Evolutionary conservation across 2,888 invertebrate species (phyloP).

Genomic region (Trichogramma evanescens): DNA sequence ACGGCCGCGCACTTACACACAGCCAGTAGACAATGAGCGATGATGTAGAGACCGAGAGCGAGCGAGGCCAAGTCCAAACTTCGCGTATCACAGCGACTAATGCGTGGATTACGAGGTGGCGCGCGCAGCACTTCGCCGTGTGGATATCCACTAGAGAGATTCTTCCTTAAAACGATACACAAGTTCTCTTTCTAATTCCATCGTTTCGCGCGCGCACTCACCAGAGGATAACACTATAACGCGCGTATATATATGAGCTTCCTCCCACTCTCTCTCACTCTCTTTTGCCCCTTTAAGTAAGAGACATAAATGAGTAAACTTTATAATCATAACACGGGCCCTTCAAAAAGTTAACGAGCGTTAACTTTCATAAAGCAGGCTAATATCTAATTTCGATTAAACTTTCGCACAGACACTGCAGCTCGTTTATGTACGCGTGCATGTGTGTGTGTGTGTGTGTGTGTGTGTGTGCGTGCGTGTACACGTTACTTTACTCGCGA

Average conservation of each 20-base stretch:
- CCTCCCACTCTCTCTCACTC: neutral
- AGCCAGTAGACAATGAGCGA: too few species aligned
- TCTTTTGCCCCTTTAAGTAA: conserved; percentile 2
- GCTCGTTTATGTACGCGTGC: too few species aligned
- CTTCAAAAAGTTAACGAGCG: conserved; percentile 3
- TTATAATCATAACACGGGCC: conserved; percentile 3
- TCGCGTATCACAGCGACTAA: too few species aligned
- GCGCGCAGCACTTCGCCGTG: neutral
- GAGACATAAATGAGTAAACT: conserved; percentile 12
- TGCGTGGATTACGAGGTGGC: neutral
- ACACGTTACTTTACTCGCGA: too few species aligned
- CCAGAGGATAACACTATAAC: neutral
- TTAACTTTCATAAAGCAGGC: neutral
- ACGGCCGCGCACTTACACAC: too few species aligned
- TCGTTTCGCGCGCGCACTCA: neutral
- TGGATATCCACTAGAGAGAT: conserved; percentile 6
- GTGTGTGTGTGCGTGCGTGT: too few species aligned
- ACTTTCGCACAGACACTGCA: neutral
- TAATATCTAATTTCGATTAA: conserved; percentile 12
- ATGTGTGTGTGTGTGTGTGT: too few species aligned
- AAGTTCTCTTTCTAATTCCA: too few species aligned
- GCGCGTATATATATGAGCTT: neutral
- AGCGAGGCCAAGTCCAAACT: too few species aligned
- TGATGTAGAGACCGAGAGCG: too few species aligned
- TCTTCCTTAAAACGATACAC: conserved; percentile 5